phyloP scores from a whole-genome alignment of 2,888 invertebrate genomes.

The Lasius platythorax region DNA sequence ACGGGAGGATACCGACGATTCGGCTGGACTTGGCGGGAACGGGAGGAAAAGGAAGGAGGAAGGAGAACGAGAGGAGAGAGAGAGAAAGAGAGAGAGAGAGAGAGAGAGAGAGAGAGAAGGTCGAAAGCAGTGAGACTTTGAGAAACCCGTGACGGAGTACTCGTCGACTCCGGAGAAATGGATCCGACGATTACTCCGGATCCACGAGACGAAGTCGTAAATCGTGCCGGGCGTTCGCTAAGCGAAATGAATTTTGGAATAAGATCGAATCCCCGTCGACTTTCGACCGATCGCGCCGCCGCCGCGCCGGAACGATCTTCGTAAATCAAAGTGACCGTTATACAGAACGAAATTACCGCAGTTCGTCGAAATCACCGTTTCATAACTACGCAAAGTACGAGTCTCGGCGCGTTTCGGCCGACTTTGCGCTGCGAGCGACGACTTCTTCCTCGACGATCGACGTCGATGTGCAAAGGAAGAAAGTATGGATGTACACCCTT shows the following conservation, averaged over 20 bases:
- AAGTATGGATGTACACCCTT: neutral
- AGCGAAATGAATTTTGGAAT: slow-evolving; percentile 64
- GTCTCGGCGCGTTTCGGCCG: neutral
- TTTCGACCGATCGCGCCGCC: slow-evolving; percentile 27
- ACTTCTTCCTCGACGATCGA: neutral
- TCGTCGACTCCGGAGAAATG: slow-evolving; percentile 60
- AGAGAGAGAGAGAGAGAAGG: slow-evolving; percentile 39
- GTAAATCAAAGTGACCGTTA: slow-evolving; percentile 55
- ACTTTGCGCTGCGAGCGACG: neutral
- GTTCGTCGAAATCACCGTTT: slow-evolving; percentile 27
- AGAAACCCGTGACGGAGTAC: slow-evolving; percentile 51
- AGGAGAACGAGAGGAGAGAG: neutral
- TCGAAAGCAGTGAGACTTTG: slow-evolving; percentile 53
- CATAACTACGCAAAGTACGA: slow-evolving; percentile 21
- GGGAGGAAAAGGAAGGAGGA: slow-evolving; percentile 32
- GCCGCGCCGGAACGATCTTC: slow-evolving; percentile 15
- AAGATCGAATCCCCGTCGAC: slow-evolving; percentile 65
- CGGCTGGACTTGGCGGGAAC: neutral
- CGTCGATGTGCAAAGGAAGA: neutral
- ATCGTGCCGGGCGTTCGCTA: slow-evolving; percentile 39
- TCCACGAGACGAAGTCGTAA: slow-evolving; percentile 59
- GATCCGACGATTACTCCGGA: slow-evolving; percentile 59
- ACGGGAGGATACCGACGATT: slow-evolving; percentile 31
- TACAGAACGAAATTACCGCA: slow-evolving; percentile 35
- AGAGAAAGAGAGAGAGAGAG: neutral